Evolutionary conservation across 2,113 vertebrate species (phyloP).

Genomic region (Paedocypris sp.): DNA sequence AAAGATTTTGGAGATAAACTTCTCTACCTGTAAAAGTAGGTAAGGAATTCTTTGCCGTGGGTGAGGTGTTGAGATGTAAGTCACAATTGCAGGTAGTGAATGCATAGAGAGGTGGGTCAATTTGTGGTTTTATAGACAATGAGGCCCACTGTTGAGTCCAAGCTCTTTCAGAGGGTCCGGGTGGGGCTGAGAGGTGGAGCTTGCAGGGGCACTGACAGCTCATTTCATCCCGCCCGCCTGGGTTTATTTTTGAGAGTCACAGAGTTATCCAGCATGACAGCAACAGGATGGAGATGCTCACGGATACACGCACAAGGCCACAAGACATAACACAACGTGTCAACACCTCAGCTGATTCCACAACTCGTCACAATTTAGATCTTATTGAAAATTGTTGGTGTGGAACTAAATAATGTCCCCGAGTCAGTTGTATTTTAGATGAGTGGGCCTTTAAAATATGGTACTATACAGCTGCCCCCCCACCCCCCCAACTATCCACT

Average conservation of each 20-base stretch:
- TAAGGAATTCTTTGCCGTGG: neutral
- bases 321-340: neutral
- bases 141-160: conserved; percentile 11
- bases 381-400: neutral
- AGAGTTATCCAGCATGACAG: conserved; percentile 4
- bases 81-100: conserved; percentile 7
- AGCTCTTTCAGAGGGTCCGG: neutral
- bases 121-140: conserved; percentile 21
- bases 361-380: neutral
- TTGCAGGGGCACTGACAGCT: conserved; percentile 30
- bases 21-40: conserved; percentile 1
- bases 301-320: neutral
- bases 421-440: too few species aligned
- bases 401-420: too few species aligned
- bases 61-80: conserved; percentile 29
- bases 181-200: neutral
- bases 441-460: too few species aligned
- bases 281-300: neutral
- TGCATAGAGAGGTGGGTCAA: conserved; percentile 19
- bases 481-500: too few species aligned
- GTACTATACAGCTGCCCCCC: too few species aligned
- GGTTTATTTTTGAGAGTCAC: conserved; percentile 29
- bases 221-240: conserved; percentile 30
- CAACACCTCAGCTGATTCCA: neutral
- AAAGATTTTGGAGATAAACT: conserved; percentile 4